Base-by-base conservation (phyloP, 2,113 vertebrate species). In the Sinocyclocheilus maitianheensis region DNA sequence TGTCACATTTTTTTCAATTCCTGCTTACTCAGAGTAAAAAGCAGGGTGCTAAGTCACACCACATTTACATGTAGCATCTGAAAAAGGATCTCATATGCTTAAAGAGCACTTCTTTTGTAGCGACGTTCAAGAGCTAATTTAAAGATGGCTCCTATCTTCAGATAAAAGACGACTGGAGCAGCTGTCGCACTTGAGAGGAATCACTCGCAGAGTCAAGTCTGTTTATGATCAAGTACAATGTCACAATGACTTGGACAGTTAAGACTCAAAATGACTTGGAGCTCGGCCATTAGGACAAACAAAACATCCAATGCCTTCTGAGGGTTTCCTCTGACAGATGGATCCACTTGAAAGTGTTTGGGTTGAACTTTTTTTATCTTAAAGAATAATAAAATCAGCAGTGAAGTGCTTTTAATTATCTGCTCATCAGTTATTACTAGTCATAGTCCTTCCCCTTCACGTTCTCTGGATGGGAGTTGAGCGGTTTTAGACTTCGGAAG, bases 101-200 rank as follows among this genome's bases (percentile, higher is more conserved):
- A 90, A 91, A 93, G 87, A 85, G 89, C 85, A 87, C 62, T 83
- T 88, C 55, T 91, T 72, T 89, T 89, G 77, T 87, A 87, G 85
- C 43, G 4, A 88, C 10, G 72, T 89, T 92, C 87, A 86, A 92
- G 88, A 78, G 87, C 79, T 90, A 87, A 92, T 91, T 92, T 90
- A 90, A 92, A 92, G 87, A 92, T 60, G 77, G 72, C 86, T 77
- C 51, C 79, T 46, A 79, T 87, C 81, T 92, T 80, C 55, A 87
- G 84, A 91, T 88, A 85, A 91, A 92, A 91, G 55, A 86, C 83
- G 75, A 77, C 71, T 24, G 30, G 77, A 88, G 87, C 86, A n/a
- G 63, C 84, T 71, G 82, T 88, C 84, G 84, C 63, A 89, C 85
- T 88, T 89, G 71, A 90, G 84, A 40, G 78, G 34, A 65, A 53